Conservation (phyloP, 2,888 invertebrate species). For the Galeruca laticollis region DNA sequence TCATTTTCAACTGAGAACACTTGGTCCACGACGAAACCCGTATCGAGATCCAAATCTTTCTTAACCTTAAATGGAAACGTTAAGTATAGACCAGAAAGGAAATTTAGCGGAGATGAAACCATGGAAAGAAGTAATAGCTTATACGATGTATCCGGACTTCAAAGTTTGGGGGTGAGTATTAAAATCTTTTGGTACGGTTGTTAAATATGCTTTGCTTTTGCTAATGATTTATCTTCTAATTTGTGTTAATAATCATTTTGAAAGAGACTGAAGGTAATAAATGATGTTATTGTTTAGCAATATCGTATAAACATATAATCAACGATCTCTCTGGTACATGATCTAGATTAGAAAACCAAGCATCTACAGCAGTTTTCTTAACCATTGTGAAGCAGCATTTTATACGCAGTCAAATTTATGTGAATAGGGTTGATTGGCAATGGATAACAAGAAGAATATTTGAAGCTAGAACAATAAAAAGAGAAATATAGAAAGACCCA, state of each 20-base stretch:
- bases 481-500: too few species aligned
- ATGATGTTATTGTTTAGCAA: too few species aligned
- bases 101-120: slow-evolving; percentile 42
- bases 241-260: background rate
- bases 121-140: slow-evolving; percentile 63
- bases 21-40: slow-evolving; percentile 61
- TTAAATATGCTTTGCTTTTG: background rate
- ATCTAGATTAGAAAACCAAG: too few species aligned
- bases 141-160: slow-evolving; percentile 66
- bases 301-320: too few species aligned
- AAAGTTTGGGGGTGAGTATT: slow-evolving; percentile 66
- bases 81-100: slow-evolving; percentile 54
- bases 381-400: too few species aligned
- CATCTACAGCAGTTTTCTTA: too few species aligned
- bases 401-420: too few species aligned
- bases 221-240: background rate
- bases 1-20: slow-evolving; percentile 60
- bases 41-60: slow-evolving; percentile 67
- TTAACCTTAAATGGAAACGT: slow-evolving; percentile 60
- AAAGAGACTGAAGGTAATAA: too few species aligned
- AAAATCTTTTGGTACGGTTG: background rate
- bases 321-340: too few species aligned
- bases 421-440: too few species aligned
- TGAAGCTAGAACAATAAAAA: too few species aligned
- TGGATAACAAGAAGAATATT: too few species aligned